Evolutionary conservation across 2,113 vertebrate genomes (phyloP), one percentile per base, ranked within the genome.

Genomic region (Engraulis encrasicolus): DNA sequence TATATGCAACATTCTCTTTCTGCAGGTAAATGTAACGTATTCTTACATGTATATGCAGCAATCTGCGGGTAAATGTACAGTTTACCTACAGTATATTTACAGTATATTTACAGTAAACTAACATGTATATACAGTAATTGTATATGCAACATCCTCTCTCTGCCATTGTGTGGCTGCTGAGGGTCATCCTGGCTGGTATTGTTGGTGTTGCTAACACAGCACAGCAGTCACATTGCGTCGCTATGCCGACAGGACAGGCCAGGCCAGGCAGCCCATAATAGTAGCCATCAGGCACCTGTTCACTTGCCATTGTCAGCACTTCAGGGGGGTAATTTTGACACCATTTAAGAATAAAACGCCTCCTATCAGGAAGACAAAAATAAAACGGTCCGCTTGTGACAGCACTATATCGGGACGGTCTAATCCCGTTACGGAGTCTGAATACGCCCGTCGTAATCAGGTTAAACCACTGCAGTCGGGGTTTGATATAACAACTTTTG

Each of bases 341-440:
- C 89, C 91, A 92, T 94, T 94, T 94, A 95, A 93, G 87, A 92
- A 93, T 92, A 90, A 92, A 91, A 84, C 90, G 93, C 90, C 84
- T n/a, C 91, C 90, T 95, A 95, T 94, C 94, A 95, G 91, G 91
- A 94, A 93, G 93, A 93, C 95, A 95, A 95, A 95, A 95, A 95
- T 96, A 96, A 96, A 95, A 92, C 92, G 90, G 90, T 90, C 82
- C 90, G 92, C n/a, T 95, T 93, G 92, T 93, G 89, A 91, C 87
- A 90, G 92, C 92, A 92, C 94, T 96, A 95, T 95, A 95, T 95
- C 86, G 88, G 94, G 94, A 94, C 83, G 89, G 90, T 85, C 78
- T 96, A 96, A 96, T 96, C 95, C 94, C 91, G 93, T 96, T 95
- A 93, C 94, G 93, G 95, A 92, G 91, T 92, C 92, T 87, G 87